Evolutionary conservation across 1,140 invertebrate species (phyloP), one percentile per base, ranked within the genome.

Genomic region (Drosophila prosaltans): DNA sequence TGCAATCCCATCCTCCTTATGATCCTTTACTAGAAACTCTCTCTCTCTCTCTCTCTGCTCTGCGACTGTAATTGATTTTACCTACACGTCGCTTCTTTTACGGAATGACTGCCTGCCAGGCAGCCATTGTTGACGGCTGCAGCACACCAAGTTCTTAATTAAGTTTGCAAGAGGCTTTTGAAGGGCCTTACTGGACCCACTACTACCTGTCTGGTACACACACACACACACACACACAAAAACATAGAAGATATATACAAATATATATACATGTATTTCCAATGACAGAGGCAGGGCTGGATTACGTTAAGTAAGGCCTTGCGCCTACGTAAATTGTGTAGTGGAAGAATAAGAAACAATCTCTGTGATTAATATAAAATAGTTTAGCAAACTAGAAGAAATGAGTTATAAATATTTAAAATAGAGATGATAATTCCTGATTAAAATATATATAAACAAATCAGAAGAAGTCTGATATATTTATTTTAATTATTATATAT

Each of bases 31-130:
- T 30, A 32, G 39, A 2, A 39, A 26, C 43, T 16, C 28, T 51
- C 40, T 7, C 32, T 24, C n/a, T 3, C 61, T 63, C 57, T 69
- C 28, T 7, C 32, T 6, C 3, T 36, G 4, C 32, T 6, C 70
- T 72, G 75, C 68, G 65, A 83, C 71, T 82, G 66, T 80, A 88
- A 88, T 88, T 88, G 83, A 88, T 88, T 88, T 83, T 89, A 57
- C 81, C 81, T 81, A 85, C 74, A 67, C 81, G 77, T 80, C 78
- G 66, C 68, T 65, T 72, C 75, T 67, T 74, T 64, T 71, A 83
- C 65, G 55, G 65, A 61, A 62, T 71, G 57, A 70, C 51, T 61
- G 11, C 54, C 61, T 57, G 11, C 54, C 61, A 45, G 40, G 59
- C 41, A 63, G 63, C 51, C 43, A 64, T 59, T 80, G 65, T 62